Percentiles rank a stretch among this genome's conserved stretches.
Conservation (phyloP, 2,888 invertebrate species). For the Entomobrya proxima region DNA sequence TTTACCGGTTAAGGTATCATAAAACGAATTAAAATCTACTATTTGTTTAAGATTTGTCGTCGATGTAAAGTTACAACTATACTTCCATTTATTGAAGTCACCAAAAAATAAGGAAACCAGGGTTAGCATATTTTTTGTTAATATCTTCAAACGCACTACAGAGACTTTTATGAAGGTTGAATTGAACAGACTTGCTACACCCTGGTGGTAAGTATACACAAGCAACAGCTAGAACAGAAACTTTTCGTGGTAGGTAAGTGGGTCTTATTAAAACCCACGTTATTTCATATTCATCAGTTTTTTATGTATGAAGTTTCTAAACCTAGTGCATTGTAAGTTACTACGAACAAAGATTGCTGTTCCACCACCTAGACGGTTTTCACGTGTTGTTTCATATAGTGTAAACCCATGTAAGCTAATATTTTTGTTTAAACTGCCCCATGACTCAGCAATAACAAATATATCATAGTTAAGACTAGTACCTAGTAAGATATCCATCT, state of each 20-base stretch:
- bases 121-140: no score
- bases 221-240: background rate
- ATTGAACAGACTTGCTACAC: background rate
- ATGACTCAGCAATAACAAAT: no score
- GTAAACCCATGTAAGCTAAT: background rate
- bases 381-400: background rate
- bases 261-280: background rate
- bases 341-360: background rate
- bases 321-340: background rate
- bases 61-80: no score
- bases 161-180: background rate
- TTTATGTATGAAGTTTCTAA: background rate
- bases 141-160: background rate
- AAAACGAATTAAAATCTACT: background rate
- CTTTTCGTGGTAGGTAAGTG: background rate
- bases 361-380: background rate
- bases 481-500: no score
- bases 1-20: background rate
- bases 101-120: no score
- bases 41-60: background rate
- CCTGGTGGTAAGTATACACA: no score
- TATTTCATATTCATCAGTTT: background rate
- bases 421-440: background rate
- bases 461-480: no score
- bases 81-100: no score